These are phyloP conservation scores for Helleia helle DNA, from an alignment of 2,888 invertebrate genomes.

Conservation along the genomic window DNA sequence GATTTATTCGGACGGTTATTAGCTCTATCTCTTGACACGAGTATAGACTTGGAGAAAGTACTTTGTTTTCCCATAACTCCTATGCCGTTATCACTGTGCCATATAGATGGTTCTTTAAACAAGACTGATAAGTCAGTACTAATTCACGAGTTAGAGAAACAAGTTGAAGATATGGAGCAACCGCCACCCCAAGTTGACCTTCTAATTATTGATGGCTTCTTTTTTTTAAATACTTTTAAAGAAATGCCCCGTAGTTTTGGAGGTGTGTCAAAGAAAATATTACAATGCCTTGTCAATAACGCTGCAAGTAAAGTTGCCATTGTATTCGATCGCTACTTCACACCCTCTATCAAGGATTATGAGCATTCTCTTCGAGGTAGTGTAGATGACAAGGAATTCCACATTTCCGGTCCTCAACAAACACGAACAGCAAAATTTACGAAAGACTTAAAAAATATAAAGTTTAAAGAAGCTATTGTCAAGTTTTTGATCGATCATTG, in stretches of 20 bases:
- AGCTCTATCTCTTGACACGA: background rate
- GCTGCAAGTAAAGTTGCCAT: conserved; percentile 16
- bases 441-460: conserved; percentile 22
- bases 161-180: conserved; percentile 2
- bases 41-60: background rate
- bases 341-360: conserved; percentile 23
- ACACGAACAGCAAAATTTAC: conserved; percentile 17
- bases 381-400: conserved; percentile 14
- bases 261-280: conserved; percentile 24
- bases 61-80: background rate
- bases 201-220: conserved; percentile 18
- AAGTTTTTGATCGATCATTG: conserved; percentile 25
- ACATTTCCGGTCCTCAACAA: conserved; percentile 19
- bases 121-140: background rate
- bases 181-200: conserved; percentile 11
- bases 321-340: conserved; percentile 21
- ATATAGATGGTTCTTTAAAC: background rate
- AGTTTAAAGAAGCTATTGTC: conserved; percentile 25
- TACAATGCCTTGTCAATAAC: conserved; percentile 7
- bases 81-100: background rate
- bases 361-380: conserved; percentile 18
- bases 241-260: conserved; percentile 28
- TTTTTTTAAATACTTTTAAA: conserved; percentile 16
- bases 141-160: conserved; percentile 4
- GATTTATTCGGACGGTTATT: background rate